Evolutionary conservation across 2,113 vertebrate genomes (phyloP).

Genomic region (Pachypanchax playfairii): DNA sequence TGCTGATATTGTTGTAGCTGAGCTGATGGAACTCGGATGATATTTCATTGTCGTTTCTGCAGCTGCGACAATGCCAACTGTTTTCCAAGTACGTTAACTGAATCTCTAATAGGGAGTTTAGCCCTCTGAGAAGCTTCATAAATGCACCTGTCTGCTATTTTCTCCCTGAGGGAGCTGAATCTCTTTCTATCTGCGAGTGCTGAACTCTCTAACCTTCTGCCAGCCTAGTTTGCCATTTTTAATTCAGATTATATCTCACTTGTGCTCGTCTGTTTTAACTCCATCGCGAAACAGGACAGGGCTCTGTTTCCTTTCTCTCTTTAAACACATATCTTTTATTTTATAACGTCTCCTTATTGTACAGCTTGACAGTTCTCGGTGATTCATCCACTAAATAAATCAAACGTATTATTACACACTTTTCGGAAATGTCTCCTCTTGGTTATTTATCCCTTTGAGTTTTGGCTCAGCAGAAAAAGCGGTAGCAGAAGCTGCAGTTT

Average conservation of each 20-base stretch:
- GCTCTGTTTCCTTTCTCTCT: too few relatives aligned
- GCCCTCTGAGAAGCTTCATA: conserved; percentile 11
- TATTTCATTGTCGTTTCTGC: not conserved
- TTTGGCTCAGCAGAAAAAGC: not conserved
- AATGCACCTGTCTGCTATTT: conserved; percentile 15
- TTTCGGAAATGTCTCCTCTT: not conserved
- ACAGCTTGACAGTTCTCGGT: too few relatives aligned
- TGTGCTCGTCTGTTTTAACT: not conserved
- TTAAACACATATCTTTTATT: too few relatives aligned
- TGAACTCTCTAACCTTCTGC: conserved; percentile 3
- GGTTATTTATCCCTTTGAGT: not conserved
- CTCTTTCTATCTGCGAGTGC: not conserved
- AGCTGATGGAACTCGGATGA: not conserved
- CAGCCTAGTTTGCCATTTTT: not conserved
- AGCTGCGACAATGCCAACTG: not conserved
- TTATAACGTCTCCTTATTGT: too few relatives aligned
- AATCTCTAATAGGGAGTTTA: conserved; percentile 14
- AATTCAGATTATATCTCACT: not conserved
- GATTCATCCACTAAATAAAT: too few relatives aligned
- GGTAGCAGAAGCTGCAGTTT: too few relatives aligned
- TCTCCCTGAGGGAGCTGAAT: not conserved
- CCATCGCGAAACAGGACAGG: too few relatives aligned
- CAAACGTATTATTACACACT: too few relatives aligned
- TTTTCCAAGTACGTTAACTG: conserved; percentile 1
- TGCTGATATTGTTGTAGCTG: conserved; percentile 1